Conservation (phyloP, 2,113 vertebrate species). For the Anser cygnoides region DNA sequence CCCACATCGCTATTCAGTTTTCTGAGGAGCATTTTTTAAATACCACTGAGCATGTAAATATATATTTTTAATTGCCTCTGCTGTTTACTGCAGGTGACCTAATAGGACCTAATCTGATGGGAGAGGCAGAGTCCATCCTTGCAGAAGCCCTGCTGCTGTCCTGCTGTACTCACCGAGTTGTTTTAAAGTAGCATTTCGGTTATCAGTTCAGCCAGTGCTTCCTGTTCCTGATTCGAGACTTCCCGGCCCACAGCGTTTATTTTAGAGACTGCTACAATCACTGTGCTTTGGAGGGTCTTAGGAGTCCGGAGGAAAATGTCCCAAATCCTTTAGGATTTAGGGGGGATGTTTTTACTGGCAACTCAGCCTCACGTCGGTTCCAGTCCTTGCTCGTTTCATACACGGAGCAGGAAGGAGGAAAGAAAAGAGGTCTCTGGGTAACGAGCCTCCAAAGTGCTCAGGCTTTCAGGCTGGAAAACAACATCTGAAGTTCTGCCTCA, state of each 20-base stretch:
- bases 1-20: fast-evolving
- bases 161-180: background rate
- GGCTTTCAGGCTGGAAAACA: background rate
- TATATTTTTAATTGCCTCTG: background rate
- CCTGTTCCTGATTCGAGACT: background rate
- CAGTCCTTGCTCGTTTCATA: background rate
- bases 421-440: background rate
- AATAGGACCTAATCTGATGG: too few species aligned
- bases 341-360: background rate
- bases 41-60: background rate
- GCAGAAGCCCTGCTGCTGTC: background rate
- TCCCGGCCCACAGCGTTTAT: background rate
- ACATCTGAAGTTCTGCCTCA: background rate
- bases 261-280: background rate
- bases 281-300: background rate
- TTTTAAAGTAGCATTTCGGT: fast-evolving
- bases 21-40: background rate
- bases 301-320: background rate
- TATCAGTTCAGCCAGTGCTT: background rate
- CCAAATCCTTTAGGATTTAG: background rate
- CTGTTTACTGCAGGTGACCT: background rate
- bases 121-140: background rate
- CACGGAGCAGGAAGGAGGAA: background rate
- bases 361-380: background rate
- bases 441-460: fast-evolving